Base-by-base conservation (phyloP, 2,113 vertebrate genomes). In the Oncorhynchus tshawytscha region DNA sequence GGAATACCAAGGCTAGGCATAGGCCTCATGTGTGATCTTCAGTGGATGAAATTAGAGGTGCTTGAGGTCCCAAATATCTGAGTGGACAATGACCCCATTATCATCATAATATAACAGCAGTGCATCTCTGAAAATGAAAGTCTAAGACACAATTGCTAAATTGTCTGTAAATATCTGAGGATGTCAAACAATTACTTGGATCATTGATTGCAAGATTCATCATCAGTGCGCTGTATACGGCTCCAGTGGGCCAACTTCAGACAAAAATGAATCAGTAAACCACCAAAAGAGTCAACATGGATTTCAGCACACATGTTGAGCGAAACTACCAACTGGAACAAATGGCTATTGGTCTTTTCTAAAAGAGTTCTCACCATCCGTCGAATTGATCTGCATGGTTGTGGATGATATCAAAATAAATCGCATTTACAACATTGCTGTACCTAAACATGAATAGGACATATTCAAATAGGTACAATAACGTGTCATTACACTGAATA, bases 141-240 rank as follows among this genome's bases (percentile, higher is more conserved):
- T 70, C 20, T 72, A 64, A 68, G 72, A 69, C 20, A 71, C 51
- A 71, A 66, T 76, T 70, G 70, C 48, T 75, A 65, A 74, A 72
- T 16, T 74, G 67, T 48, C 64, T 76, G 45, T 71, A 82, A 83
- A 84, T 81, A 81, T 68, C 66, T 73, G 57, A 73, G 62, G 48
- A 60, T 70, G 81, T 86, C 48, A 81, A 83, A 81, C 78, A 81
- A 91, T 86, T 90, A 90, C 77, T 85, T 70, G 80, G 76, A 74
- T 78, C 78, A 76, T 74, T 85, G 80, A 80, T 73, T 81, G 51
- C 65, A 71, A 73, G 82, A 79, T 73, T 16, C 51, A 67, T 31
- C 69, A 81, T 84, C 71, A 79, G 67, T 72, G 48, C n/a, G 20
- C 64, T 74, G 65, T 70, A 70, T 64, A 71, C 71, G 76, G 70